Evolutionary conservation across 2,888 invertebrate species (phyloP), one percentile per base, ranked within the genome.

Genomic region (Orgyia antiqua): DNA sequence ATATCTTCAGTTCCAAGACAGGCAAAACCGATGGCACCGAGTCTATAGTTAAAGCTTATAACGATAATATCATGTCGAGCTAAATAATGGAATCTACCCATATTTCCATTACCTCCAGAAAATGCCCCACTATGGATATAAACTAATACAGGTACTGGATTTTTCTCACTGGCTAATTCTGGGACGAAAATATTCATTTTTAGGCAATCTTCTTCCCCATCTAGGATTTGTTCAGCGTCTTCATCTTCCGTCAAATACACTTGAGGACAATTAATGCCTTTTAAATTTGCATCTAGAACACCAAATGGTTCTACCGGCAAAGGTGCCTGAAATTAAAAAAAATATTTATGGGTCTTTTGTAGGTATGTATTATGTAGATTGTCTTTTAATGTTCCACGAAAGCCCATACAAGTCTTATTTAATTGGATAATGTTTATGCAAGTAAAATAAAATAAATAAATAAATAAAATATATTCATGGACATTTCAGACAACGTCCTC

Each of bases 21-120:
- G 11, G 91, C 88, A 66, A 92, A 93, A 9, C 92, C 94, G 46
- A 92, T 87, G 4, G 92, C 90, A 43, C 93, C 93, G 29, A 90
- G 77, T 48, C 94, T 87, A 57, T 92, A 94, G 57, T 91, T 92
- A 15, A 92, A 87, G 12, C 89, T 90, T 1, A 93, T 88, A 1
- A 91, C 89, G 7, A 93, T 74, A 5, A 93, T 64, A 9, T 91
- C 91, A 64, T 91, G 91, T 26, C 89, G 87, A 0, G 92, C 90
- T 27, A 94, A 63, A 59, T 91, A 92, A 46, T 91, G 77, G 2
- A 88, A 72, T 39, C 52, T 75, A 0, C 68, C 82, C 78, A 83
- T 83, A 25, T 68, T 74, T 0, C 71, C 68, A 47, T 65, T 74
- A 0, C 86, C 86, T 0, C 74, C 78, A 2, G 75, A 59, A 38